phyloP scores from a whole-genome alignment of 2,797 vertebrate genomes.

The Macropodus opercularis region DNA sequence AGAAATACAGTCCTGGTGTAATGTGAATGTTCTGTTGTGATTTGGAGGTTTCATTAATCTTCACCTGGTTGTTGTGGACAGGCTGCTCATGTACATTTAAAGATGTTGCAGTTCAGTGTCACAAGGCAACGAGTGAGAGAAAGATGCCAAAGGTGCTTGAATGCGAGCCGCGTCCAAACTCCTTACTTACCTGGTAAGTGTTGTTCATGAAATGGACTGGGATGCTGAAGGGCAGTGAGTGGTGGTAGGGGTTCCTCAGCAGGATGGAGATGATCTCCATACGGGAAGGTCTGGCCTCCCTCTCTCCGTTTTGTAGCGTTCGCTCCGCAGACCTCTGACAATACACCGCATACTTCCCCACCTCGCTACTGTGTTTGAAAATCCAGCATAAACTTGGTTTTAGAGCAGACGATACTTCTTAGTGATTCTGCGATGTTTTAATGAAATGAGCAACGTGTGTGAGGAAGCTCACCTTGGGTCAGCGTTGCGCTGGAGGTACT shows the following conservation, averaged over 20 bases:
- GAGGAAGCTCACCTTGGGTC: slow-evolving; percentile 84
- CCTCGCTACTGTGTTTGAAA: slow-evolving; percentile 84
- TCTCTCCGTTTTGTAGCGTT: slow-evolving; percentile 88
- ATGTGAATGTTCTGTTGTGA: no score
- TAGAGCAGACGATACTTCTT: not conserved
- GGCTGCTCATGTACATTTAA: no score
- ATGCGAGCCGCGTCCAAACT: no score
- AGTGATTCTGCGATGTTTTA: not conserved
- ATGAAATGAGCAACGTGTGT: not conserved
- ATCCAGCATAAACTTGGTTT: not conserved
- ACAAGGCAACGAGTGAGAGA: no score
- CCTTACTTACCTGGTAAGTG: slow-evolving; percentile 90
- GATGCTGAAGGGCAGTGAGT: slow-evolving; percentile 96
- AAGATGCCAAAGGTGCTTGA: no score
- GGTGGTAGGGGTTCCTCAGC: slow-evolving; percentile 95
- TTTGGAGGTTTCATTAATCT: no score
- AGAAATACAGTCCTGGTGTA: no score
- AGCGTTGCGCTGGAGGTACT: slow-evolving; percentile 89
- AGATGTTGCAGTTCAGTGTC: no score
- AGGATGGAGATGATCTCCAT: slow-evolving; percentile 97
- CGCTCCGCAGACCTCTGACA: slow-evolving; percentile 93
- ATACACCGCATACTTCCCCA: slow-evolving; percentile 94
- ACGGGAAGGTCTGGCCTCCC: slow-evolving; percentile 92
- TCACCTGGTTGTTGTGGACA: no score
- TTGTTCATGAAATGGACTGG: slow-evolving; percentile 95